Conservation (phyloP, 2,113 vertebrate genomes). For the Xenopus tropicalis region UCB_Xtro_10.0 CM004450.2:55582501-55583000, state of each 20-base stretch:
- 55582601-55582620: too few species aligned
- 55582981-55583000: slow-evolving; percentile 44
- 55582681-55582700: too few species aligned
- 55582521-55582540: too few species aligned
- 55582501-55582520: too few species aligned
- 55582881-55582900: slow-evolving; percentile 56
- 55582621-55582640: too few species aligned
- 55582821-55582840: slow-evolving; percentile 34
- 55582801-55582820: slow-evolving; percentile 34
- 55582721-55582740: too few species aligned
- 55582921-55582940: slow-evolving; percentile 71
- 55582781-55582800: slow-evolving; percentile 32
- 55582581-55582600: too few species aligned
- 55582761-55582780: slow-evolving; percentile 15
- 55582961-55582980: slow-evolving; percentile 58
- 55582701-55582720: too few species aligned
- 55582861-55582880: slow-evolving; percentile 42
- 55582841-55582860: slow-evolving; percentile 27
- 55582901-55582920: slow-evolving; percentile 65
- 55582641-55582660: too few species aligned
- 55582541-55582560: too few species aligned
- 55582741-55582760: slow-evolving; percentile 16
- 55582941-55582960: slow-evolving; percentile 53
- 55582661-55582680: too few species aligned
- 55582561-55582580: too few species aligned